Conservation (phyloP, 2,797 vertebrate species). For the Leptodactylus fallax region DNA sequence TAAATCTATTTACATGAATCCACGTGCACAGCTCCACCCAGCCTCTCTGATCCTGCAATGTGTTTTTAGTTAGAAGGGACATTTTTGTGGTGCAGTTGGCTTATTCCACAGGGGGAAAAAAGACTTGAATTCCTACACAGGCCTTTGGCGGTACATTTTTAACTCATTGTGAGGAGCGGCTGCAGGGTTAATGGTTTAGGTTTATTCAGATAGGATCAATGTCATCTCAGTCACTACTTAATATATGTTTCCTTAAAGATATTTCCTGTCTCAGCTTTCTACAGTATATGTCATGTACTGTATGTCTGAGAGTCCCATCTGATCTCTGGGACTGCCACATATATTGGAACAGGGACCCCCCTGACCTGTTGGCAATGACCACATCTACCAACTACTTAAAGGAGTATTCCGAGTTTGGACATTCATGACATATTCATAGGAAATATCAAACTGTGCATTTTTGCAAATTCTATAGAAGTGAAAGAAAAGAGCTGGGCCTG, state of each 20-base stretch:
- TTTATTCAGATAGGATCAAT: background rate
- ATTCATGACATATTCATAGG: too few relatives aligned
- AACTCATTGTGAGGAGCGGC: slow-evolving; percentile 20
- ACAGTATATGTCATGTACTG: too few relatives aligned
- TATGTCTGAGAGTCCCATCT: too few relatives aligned
- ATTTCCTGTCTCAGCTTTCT: too few relatives aligned
- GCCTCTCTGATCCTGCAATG: slow-evolving; percentile 46
- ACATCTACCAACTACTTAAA: too few relatives aligned
- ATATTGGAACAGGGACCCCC: too few relatives aligned
- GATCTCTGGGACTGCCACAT: too few relatives aligned
- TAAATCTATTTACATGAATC: slow-evolving; percentile 40
- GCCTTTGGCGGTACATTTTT: slow-evolving; percentile 35
- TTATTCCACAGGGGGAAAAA: slow-evolving; percentile 48
- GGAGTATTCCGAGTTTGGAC: too few relatives aligned
- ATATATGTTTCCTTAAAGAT: background rate
- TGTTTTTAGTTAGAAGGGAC: slow-evolving; percentile 59
- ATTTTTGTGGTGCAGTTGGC: slow-evolving; percentile 61
- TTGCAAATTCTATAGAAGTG: too few relatives aligned
- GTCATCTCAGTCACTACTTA: background rate
- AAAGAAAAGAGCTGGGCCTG: too few relatives aligned
- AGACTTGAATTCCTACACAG: slow-evolving; percentile 42
- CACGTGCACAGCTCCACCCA: slow-evolving; percentile 46
- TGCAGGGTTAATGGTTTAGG: slow-evolving; percentile 1
- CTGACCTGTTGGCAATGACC: too few relatives aligned
- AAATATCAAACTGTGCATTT: too few relatives aligned